phyloP scores from a whole-genome alignment of 2,113 vertebrate genomes.

The Notechis scutatus region DNA sequence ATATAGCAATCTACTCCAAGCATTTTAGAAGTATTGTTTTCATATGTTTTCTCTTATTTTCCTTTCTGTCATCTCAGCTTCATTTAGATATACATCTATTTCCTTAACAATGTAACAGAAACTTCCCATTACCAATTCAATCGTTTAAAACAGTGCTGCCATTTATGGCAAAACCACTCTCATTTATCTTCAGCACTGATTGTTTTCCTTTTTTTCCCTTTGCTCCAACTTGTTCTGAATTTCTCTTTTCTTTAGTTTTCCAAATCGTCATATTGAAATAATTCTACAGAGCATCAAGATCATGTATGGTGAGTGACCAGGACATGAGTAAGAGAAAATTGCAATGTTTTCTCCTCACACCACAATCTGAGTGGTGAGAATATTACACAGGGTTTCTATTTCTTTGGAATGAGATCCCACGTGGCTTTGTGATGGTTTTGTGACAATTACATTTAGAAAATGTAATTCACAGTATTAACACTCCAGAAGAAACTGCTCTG shows the following conservation, averaged over 20 bases:
- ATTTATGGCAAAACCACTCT: not conserved
- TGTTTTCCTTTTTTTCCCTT: not conserved
- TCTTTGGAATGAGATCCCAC: not conserved
- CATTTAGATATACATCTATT: not conserved
- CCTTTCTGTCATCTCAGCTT: not conserved
- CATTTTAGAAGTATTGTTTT: not conserved
- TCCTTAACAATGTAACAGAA: not conserved
- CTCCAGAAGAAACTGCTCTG: not conserved
- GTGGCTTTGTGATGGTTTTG: not conserved
- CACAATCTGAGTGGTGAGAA: not conserved
- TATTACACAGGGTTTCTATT: not conserved
- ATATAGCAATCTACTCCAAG: not conserved
- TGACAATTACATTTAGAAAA: not conserved
- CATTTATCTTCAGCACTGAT: not conserved
- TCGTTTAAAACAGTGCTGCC: not conserved
- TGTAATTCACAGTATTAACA: not conserved
- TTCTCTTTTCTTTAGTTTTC: not conserved
- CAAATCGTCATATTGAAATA: not conserved
- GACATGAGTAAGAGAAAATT: not conserved
- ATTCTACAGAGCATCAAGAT: not conserved
- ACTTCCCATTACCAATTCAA: not conserved
- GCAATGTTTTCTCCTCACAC: not conserved
- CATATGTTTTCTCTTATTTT: not conserved
- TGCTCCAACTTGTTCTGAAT: not conserved
- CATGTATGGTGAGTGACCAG: not conserved